A percentile compares a stretch with the other conserved stretches of the same genome.
Evolutionary conservation across 2,888 invertebrate species (phyloP).

Genomic region (Hofmannophila pseudospretella): DNA sequence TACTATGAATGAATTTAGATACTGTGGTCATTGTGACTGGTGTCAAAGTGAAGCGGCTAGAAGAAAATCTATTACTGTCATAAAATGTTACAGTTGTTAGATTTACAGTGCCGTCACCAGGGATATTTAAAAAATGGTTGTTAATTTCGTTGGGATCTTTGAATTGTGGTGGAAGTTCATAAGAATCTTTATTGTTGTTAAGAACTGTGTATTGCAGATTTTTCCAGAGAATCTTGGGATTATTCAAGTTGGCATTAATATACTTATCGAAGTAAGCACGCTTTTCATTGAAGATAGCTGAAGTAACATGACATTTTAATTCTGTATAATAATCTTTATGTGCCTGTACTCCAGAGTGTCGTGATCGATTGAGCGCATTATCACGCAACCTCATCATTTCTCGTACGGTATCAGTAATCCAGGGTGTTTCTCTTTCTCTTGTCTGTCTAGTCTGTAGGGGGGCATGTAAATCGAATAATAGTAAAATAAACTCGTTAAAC

Average conservation of each 20-base stretch:
- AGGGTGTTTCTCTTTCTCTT: slow-evolving; percentile 6
- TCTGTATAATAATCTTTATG: slow-evolving; percentile 10
- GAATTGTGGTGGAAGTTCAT: slow-evolving; percentile 10
- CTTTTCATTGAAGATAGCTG: slow-evolving; percentile 6
- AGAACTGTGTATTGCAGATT: slow-evolving; percentile 8
- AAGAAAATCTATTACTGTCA: slow-evolving; percentile 4
- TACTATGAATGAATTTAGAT: slow-evolving; percentile 5
- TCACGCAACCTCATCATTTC: slow-evolving; percentile 10
- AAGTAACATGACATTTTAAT: slow-evolving; percentile 5
- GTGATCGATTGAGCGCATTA: slow-evolving; percentile 4
- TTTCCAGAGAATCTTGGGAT: slow-evolving; percentile 12
- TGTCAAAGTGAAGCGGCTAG: slow-evolving; percentile 5
- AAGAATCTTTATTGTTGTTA: background rate
- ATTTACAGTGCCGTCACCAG: background rate
- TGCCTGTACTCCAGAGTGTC: background rate
- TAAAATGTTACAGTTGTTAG: slow-evolving; percentile 6
- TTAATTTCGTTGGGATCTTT: slow-evolving; percentile 10
- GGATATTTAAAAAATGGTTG: slow-evolving; percentile 9
- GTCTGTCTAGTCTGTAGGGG: slow-evolving; percentile 4
- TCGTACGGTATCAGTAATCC: slow-evolving; percentile 10
- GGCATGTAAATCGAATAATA: slow-evolving; percentile 10
- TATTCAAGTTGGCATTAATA: slow-evolving; percentile 8
- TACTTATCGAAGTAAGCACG: slow-evolving; percentile 10
- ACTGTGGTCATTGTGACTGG: slow-evolving; percentile 5
- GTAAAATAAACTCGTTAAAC: slow-evolving; percentile 9